Evolutionary conservation across 2,888 invertebrate species (phyloP).

Genomic region (Lasioglossum oenotherae): DNA sequence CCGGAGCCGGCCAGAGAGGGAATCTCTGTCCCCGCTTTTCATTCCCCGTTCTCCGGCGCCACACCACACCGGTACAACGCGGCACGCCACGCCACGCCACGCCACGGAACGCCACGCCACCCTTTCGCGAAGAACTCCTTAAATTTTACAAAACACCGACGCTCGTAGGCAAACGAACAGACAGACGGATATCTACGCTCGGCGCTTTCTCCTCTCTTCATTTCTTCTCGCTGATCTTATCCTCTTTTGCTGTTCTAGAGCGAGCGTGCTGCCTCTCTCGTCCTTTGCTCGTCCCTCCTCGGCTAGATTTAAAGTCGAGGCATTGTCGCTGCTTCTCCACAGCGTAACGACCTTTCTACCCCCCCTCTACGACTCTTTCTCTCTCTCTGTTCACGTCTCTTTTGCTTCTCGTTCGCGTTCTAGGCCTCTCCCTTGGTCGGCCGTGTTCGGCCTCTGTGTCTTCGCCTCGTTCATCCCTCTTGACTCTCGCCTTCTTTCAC

Average conservation of each 20-base stretch:
- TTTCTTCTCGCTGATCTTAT: slow-evolving; percentile 22
- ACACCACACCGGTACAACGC: background rate
- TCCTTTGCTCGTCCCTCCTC: slow-evolving; percentile 11
- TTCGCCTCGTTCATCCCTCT: slow-evolving; percentile 59
- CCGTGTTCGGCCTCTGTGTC: slow-evolving; percentile 24
- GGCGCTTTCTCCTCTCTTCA: slow-evolving; percentile 37
- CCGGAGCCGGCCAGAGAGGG: slow-evolving; percentile 26
- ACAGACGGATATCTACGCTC: slow-evolving; percentile 52
- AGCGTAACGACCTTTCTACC: slow-evolving; percentile 67
- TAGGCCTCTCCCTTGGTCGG: background rate
- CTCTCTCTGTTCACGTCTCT: slow-evolving; percentile 32
- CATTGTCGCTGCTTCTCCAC: slow-evolving; percentile 70
- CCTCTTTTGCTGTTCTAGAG: background rate
- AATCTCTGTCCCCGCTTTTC: slow-evolving; percentile 60
- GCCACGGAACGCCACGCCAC: background rate
- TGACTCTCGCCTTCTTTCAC: slow-evolving; percentile 64
- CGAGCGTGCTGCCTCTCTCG: slow-evolving; percentile 11
- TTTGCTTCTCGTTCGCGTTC: background rate
- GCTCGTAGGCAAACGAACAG: slow-evolving; percentile 39
- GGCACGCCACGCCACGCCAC: slow-evolving; percentile 24
- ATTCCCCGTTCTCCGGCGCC: slow-evolving; percentile 47
- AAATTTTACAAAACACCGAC: slow-evolving; percentile 70
- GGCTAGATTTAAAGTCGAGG: slow-evolving; percentile 65
- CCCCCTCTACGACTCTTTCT: slow-evolving; percentile 5
- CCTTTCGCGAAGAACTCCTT: slow-evolving; percentile 60